Evolutionary conservation across 1,140 invertebrate species (phyloP).

Genomic region (Hyposmocoma kahamanoa): DNA sequence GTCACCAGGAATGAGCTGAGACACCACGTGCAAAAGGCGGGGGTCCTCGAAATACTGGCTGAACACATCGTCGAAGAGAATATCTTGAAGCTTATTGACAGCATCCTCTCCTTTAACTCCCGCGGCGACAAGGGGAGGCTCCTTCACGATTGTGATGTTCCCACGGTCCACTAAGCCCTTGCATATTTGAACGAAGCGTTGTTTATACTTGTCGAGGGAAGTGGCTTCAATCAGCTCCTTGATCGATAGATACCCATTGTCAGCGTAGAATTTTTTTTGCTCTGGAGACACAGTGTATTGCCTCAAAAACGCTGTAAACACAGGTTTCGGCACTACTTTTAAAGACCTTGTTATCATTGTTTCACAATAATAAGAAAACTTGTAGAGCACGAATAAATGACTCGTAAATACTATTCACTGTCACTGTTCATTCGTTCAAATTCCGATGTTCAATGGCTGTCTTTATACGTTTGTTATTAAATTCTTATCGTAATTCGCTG

Average conservation of each 20-base stretch:
- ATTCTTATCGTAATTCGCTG: no score
- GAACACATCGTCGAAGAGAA: constrained; percentile 82
- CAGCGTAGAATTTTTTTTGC: constrained; percentile 37
- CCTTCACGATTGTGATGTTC: constrained; percentile 81
- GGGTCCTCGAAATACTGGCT: constrained; percentile 79
- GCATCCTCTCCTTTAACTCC: constrained; percentile 77
- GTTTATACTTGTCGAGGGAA: constrained; percentile 43
- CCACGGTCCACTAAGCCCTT: constrained; percentile 29
- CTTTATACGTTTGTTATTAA: no score
- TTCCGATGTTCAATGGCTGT: no score
- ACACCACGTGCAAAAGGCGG: constrained; percentile 81
- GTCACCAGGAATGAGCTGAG: constrained; percentile 81
- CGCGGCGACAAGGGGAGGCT: constrained; percentile 78
- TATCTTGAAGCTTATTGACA: constrained; percentile 90
- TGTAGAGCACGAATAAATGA: no score
- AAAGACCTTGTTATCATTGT: no score
- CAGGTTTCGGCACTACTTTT: no score
- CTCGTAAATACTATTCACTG: no score
- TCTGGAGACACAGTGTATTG: no score
- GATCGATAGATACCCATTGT: constrained; percentile 50
- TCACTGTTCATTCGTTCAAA: no score
- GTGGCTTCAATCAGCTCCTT: constrained; percentile 44
- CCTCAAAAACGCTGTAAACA: no score
- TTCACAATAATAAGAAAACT: no score
- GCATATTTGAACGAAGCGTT: constrained; percentile 37